Evolutionary conservation across 2,797 vertebrate genomes (phyloP), one percentile per base, ranked within the genome.

Genomic region (Uromys caudimaculatus): DNA sequence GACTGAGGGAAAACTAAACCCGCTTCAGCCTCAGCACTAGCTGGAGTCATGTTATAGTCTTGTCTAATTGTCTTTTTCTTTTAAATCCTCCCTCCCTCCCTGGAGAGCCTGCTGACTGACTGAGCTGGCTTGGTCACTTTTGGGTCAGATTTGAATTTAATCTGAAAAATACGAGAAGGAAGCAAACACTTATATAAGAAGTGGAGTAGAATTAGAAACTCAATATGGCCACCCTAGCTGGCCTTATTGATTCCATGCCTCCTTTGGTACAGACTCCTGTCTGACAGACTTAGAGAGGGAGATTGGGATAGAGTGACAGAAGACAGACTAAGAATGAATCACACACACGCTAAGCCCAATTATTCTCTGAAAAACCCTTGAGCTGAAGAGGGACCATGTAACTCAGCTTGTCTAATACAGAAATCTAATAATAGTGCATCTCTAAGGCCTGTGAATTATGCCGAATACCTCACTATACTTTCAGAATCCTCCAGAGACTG

Each of bases 361-460:
- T 94, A 95, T 60, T 47, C n/a, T 91, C 89, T 90, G 79, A 6
- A 38, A 97, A 93, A 60, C 47, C 69, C 84, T 84, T 89, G 75
- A 78, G 95, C 89, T 85, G 84, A 94, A 94, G 76, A 75, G 88
- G 75, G 24, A 75, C 47, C n/a, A 1, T 64, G 27, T 29, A 93
- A 81, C 64, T 95, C 24, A 64, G 56, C 14, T 84, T 92, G 71
- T 84, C 85, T 93, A 91, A 97, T 44, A 95, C 56, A 93, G 92
- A 52, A 60, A 27, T 88, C 93, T 91, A 94, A 95, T 91, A 95
- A 97, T 96, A 95, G 14, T 6, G 0, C 23, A 85, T 88, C 91
- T 90, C 87, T 29, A 84, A 92, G 95, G 86, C 71, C 52, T 11
- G 52, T 5, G 54, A 87, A 52, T 76, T 82, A 56, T 56, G 54